Percentiles rank a stretch among this genome's conserved stretches.
Evolutionary conservation across 1,140 invertebrate genomes (phyloP).

Genomic region (Eciton burchellii): DNA sequence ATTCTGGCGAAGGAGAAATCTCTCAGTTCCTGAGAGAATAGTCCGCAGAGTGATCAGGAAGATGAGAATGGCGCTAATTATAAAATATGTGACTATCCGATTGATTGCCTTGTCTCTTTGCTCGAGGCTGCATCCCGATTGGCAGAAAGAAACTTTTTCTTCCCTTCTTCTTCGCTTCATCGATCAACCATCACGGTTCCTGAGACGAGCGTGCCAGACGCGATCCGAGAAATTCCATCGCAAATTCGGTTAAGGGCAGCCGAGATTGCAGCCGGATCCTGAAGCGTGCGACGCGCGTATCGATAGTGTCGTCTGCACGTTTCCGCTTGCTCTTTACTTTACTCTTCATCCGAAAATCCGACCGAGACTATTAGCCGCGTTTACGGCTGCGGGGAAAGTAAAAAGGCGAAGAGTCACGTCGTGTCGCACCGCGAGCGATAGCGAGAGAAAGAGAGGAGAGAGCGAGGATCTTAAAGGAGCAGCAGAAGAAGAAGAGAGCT

Average conservation of each 20-base stretch:
- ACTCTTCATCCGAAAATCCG: conserved; percentile 68
- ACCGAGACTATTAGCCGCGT: conserved; percentile 62
- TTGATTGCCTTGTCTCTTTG: too few species aligned
- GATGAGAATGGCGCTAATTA: neutral
- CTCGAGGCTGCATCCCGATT: neutral
- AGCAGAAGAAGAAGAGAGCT: neutral
- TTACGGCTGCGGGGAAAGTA: conserved; percentile 63
- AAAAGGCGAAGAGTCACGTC: conserved; percentile 54
- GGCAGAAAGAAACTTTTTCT: neutral
- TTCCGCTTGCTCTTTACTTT: conserved; percentile 39
- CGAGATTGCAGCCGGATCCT: conserved; percentile 1
- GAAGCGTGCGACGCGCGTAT: conserved; percentile 20
- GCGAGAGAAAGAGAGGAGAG: conserved; percentile 9
- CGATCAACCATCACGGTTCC: conserved; percentile 17
- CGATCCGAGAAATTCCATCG: conserved; percentile 29
- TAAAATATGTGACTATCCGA: neutral
- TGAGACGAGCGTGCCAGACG: neutral
- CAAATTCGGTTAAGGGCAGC: conserved; percentile 21
- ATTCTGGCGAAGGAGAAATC: too few species aligned
- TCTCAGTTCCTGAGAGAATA: too few species aligned
- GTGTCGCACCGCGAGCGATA: neutral
- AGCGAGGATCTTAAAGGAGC: neutral
- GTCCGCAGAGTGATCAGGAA: too few species aligned
- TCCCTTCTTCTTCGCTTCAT: neutral
- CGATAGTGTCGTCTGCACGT: conserved; percentile 50